Evolutionary conservation across 2,888 invertebrate species (phyloP).

Genomic region (Keiferia lycopersicella): DNA sequence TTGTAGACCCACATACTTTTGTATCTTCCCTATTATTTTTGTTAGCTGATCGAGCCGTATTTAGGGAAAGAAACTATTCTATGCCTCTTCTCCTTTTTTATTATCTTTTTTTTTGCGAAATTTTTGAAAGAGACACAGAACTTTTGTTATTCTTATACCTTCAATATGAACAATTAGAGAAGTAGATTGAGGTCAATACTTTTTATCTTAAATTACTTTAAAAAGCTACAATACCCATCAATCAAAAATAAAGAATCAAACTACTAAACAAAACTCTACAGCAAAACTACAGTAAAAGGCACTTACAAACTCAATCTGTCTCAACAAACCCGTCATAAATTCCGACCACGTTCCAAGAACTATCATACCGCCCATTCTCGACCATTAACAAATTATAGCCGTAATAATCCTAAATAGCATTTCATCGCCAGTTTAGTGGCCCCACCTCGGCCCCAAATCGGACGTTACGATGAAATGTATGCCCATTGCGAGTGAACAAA

Average conservation of each 20-base stretch:
- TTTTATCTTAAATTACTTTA: no score
- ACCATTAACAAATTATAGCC: slow-evolving; percentile 18
- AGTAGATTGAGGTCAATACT: no score
- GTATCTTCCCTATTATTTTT: no score
- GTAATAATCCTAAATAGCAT: slow-evolving; percentile 18
- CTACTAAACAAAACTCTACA: background rate
- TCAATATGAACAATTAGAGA: no score
- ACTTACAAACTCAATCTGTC: background rate
- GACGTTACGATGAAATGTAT: slow-evolving; percentile 35
- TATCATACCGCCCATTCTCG: slow-evolving; percentile 11
- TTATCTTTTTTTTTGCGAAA: no score
- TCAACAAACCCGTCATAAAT: background rate
- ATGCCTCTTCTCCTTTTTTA: no score
- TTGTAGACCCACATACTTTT: no score
- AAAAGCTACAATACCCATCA: no score
- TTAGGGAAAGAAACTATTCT: no score
- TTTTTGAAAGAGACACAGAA: no score
- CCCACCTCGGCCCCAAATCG: slow-evolving; percentile 18
- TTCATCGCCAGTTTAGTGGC: slow-evolving; percentile 21
- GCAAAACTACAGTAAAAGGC: background rate
- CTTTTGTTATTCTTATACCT: no score
- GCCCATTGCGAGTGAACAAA: slow-evolving; percentile 36
- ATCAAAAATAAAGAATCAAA: background rate
- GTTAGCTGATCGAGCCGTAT: no score
- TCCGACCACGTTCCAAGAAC: slow-evolving; percentile 20